phyloP scores from a whole-genome alignment of 1,140 invertebrate species.

The Drosophila trapezifrons region DNA sequence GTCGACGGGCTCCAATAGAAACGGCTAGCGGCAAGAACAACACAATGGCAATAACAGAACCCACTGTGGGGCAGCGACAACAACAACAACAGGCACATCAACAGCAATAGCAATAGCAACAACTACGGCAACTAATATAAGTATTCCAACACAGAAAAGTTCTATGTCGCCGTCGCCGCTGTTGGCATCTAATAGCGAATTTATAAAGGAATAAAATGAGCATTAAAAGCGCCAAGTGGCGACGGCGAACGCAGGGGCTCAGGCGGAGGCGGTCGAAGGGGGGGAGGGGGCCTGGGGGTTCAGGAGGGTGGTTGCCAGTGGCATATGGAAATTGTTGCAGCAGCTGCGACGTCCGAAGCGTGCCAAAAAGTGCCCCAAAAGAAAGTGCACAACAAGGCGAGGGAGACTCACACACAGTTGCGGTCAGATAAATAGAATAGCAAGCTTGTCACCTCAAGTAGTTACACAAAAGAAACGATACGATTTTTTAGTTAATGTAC shows the following conservation, averaged over 20 bases:
- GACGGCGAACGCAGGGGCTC: background rate
- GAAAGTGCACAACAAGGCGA: slow-evolving; percentile 28
- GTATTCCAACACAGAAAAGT: slow-evolving; percentile 63
- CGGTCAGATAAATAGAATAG: background rate
- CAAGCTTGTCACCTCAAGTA: no score
- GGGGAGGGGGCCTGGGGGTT: background rate
- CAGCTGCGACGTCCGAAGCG: slow-evolving; percentile 52
- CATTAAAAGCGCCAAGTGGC: slow-evolving; percentile 62
- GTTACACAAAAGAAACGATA: no score
- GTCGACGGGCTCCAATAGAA: slow-evolving; percentile 41
- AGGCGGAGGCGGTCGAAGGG: background rate
- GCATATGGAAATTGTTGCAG: slow-evolving; percentile 50
- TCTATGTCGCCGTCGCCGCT: slow-evolving; percentile 69
- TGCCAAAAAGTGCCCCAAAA: slow-evolving; percentile 59
- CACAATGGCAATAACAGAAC: slow-evolving; percentile 38
- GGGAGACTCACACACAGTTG: background rate
- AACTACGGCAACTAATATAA: slow-evolving; percentile 43
- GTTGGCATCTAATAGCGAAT: slow-evolving; percentile 74
- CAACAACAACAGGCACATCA: slow-evolving; percentile 20
- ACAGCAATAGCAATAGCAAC: slow-evolving; percentile 25
- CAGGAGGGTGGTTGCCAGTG: background rate
- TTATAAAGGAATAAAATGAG: slow-evolving; percentile 80
- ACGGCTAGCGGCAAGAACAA: slow-evolving; percentile 30
- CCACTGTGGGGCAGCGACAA: slow-evolving; percentile 41
- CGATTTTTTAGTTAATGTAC: no score